A percentile compares a stretch with the other conserved stretches of the same genome.
These are phyloP conservation scores for Monopterus albus DNA, from an alignment of 2,113 vertebrate genomes.

Conservation along the genomic window DNA sequence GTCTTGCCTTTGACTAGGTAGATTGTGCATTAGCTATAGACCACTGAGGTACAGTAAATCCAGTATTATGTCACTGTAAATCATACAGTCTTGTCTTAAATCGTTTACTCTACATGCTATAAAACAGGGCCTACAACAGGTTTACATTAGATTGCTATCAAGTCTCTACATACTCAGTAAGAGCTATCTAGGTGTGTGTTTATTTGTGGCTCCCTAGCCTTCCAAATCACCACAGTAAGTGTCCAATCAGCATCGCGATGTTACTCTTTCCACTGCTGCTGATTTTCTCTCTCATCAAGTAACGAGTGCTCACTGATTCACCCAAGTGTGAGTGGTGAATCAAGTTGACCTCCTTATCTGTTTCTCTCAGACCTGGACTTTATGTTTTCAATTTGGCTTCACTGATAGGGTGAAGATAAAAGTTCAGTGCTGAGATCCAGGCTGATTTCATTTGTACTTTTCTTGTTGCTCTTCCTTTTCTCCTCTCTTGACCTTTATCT, in stretches of 20 bases:
- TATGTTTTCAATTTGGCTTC: slow-evolving; percentile 5
- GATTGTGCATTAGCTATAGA: slow-evolving; percentile 72
- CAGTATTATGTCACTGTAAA: slow-evolving; percentile 54
- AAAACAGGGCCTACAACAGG: slow-evolving; percentile 68
- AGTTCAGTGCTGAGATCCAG: slow-evolving; percentile 1
- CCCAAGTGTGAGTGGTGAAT: slow-evolving; percentile 1
- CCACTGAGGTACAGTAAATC: slow-evolving; percentile 64
- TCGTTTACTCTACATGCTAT: slow-evolving; percentile 76
- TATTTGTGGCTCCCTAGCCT: slow-evolving; percentile 29
- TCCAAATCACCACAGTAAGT: background rate
- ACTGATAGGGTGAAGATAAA: background rate
- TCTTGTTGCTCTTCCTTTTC: slow-evolving; percentile 4
- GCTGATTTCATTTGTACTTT: background rate
- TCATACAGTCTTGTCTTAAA: slow-evolving; percentile 63
- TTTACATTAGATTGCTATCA: slow-evolving; percentile 68
- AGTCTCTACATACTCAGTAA: slow-evolving; percentile 63
- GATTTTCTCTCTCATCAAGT: slow-evolving; percentile 28
- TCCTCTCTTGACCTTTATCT: background rate
- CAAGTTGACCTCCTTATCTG: slow-evolving; percentile 17
- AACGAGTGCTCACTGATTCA: slow-evolving; percentile 28
- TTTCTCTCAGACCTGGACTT: background rate
- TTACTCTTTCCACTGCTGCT: slow-evolving; percentile 8
- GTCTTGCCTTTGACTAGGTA: slow-evolving; percentile 57
- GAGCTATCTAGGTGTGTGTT: slow-evolving; percentile 68
- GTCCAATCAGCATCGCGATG: slow-evolving; percentile 21